A percentile compares a stretch with the other conserved stretches of the same genome.
Conservation (phyloP, 2,888 invertebrate genomes). For the Axea sp. region DNA sequence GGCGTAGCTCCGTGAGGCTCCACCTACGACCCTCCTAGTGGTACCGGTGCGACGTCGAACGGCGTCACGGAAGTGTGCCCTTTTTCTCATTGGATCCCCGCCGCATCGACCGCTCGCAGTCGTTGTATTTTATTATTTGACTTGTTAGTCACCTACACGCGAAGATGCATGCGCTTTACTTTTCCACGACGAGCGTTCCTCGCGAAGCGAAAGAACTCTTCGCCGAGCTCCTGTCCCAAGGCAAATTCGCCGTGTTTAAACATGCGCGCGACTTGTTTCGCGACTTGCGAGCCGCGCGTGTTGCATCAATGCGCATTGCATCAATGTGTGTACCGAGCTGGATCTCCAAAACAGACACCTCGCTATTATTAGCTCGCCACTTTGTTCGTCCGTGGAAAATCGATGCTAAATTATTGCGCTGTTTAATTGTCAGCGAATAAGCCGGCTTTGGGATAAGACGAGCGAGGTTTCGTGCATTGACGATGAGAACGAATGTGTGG, state of each 20-base stretch:
- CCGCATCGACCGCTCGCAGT: conserved; percentile 68
- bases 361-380: conserved; percentile 31
- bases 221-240: conserved; percentile 25
- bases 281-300: conserved; percentile 2
- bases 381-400: conserved; percentile 17
- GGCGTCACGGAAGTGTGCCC: conserved; percentile 72
- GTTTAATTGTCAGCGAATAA: conserved; percentile 1
- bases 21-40: conserved; percentile 77
- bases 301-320: conserved; percentile 23
- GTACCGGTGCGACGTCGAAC: conserved; percentile 73
- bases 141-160: conserved; percentile 66
- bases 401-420: conserved; percentile 17
- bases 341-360: conserved; percentile 27
- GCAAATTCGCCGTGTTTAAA: conserved; percentile 21
- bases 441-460: no score
- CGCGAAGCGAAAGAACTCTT: conserved; percentile 8
- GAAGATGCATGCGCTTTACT: conserved; percentile 62
- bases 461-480: no score
- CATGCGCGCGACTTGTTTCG: conserved; percentile 19
- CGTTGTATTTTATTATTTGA: conserved; percentile 77
- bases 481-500: no score
- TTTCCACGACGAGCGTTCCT: conserved; percentile 18
- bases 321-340: background rate
- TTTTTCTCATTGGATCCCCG: conserved; percentile 74
- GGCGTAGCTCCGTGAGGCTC: conserved; percentile 76